phyloP scores from a whole-genome alignment of 2,888 invertebrate genomes.

The Diachrysia chrysitis region DNA sequence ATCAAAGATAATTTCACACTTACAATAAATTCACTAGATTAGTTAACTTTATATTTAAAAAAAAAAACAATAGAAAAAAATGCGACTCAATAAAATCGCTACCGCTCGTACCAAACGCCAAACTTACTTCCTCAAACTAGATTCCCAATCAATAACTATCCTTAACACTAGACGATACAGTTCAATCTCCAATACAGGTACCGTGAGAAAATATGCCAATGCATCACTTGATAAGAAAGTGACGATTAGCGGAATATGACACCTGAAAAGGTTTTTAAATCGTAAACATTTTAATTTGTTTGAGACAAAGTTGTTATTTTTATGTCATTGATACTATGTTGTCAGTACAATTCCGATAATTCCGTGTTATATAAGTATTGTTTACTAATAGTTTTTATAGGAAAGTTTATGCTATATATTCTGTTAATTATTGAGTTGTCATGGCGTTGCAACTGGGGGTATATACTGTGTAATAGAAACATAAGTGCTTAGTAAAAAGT shows the following conservation, averaged over 20 bases:
- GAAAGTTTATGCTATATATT: neutral
- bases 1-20: no score
- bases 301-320: conserved; percentile 38
- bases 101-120: conserved; percentile 31
- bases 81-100: conserved; percentile 31
- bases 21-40: no score
- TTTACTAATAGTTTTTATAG: conserved; percentile 10
- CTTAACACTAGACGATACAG: conserved; percentile 38
- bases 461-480: no score
- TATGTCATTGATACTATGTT: conserved; percentile 54
- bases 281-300: conserved; percentile 57
- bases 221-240: conserved; percentile 66
- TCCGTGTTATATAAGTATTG: conserved; percentile 22
- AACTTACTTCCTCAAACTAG: conserved; percentile 40
- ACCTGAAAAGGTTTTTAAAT: conserved; percentile 52
- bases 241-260: conserved; percentile 67
- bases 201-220: conserved; percentile 78
- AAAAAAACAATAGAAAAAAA: neutral
- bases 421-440: neutral
- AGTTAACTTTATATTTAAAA: no score
- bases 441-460: neutral
- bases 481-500: no score
- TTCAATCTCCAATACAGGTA: conserved; percentile 44
- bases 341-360: conserved; percentile 42
- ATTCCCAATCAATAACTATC: conserved; percentile 40